Evolutionary conservation across 2,888 invertebrate species (phyloP).

Genomic region (Helobdella robusta): DNA sequence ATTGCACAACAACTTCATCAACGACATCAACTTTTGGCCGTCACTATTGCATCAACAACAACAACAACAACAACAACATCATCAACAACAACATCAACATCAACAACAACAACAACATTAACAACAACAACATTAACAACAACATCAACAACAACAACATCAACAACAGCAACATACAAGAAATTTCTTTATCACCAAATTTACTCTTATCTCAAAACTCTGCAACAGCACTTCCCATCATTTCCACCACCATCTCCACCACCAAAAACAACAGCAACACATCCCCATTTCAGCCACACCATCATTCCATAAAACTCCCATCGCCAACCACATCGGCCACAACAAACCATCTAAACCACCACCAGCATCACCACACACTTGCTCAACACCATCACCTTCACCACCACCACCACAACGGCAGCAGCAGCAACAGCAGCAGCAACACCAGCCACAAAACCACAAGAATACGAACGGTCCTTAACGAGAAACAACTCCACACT

Average conservation of each 20-base stretch:
- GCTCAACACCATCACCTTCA: not conserved
- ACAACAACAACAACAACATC: not conserved
- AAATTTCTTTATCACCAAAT: no score
- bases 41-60: not conserved
- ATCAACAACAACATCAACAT: not conserved
- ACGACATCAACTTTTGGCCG: not conserved
- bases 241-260: no score
- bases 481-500: slow-evolving; percentile 95
- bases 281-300: no score
- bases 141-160: not conserved
- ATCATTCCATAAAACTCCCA: no score
- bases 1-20: not conserved
- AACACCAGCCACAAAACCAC: slow-evolving; percentile 66
- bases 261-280: no score
- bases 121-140: not conserved
- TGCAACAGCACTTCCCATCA: no score
- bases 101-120: not conserved
- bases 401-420: not conserved
- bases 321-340: not conserved
- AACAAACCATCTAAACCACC: not conserved
- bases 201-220: no score
- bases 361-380: not conserved
- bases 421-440: not conserved
- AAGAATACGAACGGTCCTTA: slow-evolving; percentile 90
- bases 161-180: not conserved